Base-by-base conservation (phyloP, 2,888 invertebrate genomes). In the Synergus umbraculus region DNA sequence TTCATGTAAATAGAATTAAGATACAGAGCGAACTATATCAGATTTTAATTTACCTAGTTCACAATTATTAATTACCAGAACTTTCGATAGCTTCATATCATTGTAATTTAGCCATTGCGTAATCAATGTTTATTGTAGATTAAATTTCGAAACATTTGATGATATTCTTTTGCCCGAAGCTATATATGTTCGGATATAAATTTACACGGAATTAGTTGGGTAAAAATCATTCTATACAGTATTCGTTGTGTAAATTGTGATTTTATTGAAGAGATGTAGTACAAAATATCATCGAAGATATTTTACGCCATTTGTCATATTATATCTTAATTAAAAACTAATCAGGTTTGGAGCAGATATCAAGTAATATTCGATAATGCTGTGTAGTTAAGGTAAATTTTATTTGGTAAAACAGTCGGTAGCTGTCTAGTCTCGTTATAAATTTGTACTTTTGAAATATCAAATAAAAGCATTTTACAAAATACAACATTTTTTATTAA, bases 401-500 rank as follows among this genome's bases (percentile, higher is more conserved):
- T 85, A 84, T 85, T 85, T 84, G 82, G 79, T 85, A 85, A 87
- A 83, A 87, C 85, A 88, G 87, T 89, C 87, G 87, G 86, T 90
- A 90, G 89, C 88, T 89, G 86, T 91, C 90, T 91, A 90, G 90
- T 91, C 90, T 88, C 85, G 87, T 88, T 88, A 87, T 82, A 89
- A 82, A 86, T 90, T 90, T 90, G 89, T 90, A 91, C 88, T 90
- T 90, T 89, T 87, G 81, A 86, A 90, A 84, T 85, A 88, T 87
- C 80, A 85, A 91, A 91, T 90, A 88, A 88, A 88, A 78, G 76
- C 69, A 82, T 79, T 81, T 83, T 84, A 81, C 79, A 81, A 54
- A 79, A 78, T 58, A 63, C 0, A 22, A 22, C 18, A 22, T 22
- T 22, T 29, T 63, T 63, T 29, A 29, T 63, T 63, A 12, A 29